Percentiles rank a stretch among this genome's conserved stretches.
Conservation (phyloP, 2,113 vertebrate species). For the Dipodomys merriami region DNA sequence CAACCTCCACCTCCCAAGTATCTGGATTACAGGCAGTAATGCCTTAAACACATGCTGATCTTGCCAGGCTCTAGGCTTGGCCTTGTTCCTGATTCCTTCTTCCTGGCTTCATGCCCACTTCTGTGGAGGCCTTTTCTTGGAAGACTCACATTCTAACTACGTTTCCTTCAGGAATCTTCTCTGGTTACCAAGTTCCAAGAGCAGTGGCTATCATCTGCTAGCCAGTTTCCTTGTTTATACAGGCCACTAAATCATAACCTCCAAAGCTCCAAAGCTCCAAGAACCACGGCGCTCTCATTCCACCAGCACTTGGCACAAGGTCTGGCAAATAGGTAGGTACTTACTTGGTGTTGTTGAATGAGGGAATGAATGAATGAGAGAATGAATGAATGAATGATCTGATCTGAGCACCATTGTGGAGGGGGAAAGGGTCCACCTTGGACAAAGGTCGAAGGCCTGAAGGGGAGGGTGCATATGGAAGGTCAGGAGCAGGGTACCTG, state of each 20-base stretch:
- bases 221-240: not conserved
- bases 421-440: not conserved
- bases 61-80: not conserved
- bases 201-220: not conserved
- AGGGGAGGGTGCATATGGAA: not conserved
- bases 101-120: not conserved
- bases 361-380: not conserved
- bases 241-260: not conserved
- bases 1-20: too few species aligned
- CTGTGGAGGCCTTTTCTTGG: not conserved
- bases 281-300: not conserved
- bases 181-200: not conserved
- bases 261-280: not conserved
- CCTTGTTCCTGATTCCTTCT: not conserved
- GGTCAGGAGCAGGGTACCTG: constrained; percentile 68
- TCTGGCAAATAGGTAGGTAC: not conserved
- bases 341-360: not conserved
- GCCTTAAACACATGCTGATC: not conserved
- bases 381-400: constrained; percentile 4
- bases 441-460: not conserved
- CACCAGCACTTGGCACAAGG: not conserved
- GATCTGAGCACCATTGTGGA: not conserved
- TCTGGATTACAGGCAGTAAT: too few species aligned
- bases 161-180: constrained; percentile 11
- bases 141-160: not conserved